Base-by-base conservation (phyloP, 2,888 invertebrate species). In the Gymnocheta viridis region DNA sequence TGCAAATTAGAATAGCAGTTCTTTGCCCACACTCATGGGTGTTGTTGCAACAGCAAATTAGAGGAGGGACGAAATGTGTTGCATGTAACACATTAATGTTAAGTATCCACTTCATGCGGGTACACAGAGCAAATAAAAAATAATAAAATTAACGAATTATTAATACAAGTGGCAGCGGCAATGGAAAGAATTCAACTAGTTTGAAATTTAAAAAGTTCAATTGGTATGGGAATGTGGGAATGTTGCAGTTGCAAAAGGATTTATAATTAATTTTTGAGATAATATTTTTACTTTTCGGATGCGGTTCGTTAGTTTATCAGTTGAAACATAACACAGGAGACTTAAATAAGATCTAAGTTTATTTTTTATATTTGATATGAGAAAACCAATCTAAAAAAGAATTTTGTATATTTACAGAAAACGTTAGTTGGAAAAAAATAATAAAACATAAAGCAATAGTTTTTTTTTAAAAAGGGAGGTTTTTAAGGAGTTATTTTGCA, bases 1-100 rank as follows among this genome's bases (percentile, higher is more conserved):
- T 51, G 74, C 51, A 54, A 74, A 54, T 74, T 62, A 51, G 44
- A 74, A 74, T 72, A 49, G 0, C 14, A 44, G 12, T 32, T 66
- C n/a, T 29, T 56, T 56, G 10, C 19, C 2, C 56, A 22, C n/a
- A 64, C 54, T n/a, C 41, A 10, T 24, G 56, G 58, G 32, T 58
- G 22, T 14, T 58, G 22, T 14, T 51, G 60, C 38, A 58, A 22
- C 27, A 29, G 29, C n/a, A 69, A 69, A 41, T 54, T 54, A 24
- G 41, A 44, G 32, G n/a, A 60, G 17, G 32, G 69, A 12, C 58
- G 14, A 47, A 44, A 64, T 47, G 35, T 72, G 64, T 72, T 66
- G 72, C 64, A 72, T 79, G 56, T 19, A 64, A 51, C 70, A 72
- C 47, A 79, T 79, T 79, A 72, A 64, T 79, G 72, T 79, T 79